Conservation (phyloP, 2,797 vertebrate species). For the Malurus splendens region DNA sequence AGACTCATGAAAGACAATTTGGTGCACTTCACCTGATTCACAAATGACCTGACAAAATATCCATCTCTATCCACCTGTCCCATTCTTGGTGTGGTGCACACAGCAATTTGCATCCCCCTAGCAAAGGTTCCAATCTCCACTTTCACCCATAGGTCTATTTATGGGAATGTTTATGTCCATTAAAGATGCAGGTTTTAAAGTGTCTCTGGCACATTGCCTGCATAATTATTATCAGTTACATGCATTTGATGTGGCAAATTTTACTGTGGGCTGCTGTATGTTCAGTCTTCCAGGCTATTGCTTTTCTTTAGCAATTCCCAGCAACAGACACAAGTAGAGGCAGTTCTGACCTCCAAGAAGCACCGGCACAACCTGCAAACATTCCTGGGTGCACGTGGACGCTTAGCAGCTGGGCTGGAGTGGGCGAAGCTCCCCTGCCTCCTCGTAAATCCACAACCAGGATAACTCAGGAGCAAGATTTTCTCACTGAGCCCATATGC, state of each 20-base stretch:
- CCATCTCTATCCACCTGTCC: background rate
- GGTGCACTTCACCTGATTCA: background rate
- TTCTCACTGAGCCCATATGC: background rate
- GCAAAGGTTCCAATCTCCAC: background rate
- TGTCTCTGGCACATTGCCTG: background rate
- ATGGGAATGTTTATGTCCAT: background rate
- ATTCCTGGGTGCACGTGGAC: accelerated
- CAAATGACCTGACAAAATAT: slow-evolving; percentile 12
- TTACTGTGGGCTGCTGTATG: background rate
- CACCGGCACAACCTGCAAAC: background rate
- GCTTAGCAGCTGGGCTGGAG: background rate
- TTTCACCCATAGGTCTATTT: background rate
- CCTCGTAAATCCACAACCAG: background rate
- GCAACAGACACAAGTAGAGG: accelerated
- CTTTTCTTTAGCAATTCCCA: background rate
- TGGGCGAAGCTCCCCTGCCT: background rate
- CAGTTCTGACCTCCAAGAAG: background rate
- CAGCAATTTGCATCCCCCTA: background rate
- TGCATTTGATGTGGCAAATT: background rate
- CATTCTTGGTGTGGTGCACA: background rate
- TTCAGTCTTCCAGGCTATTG: background rate
- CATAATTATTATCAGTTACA: background rate
- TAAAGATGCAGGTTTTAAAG: background rate
- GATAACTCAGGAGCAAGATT: background rate
- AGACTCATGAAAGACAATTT: background rate